Percentiles rank a stretch among this genome's conserved stretches.
Evolutionary conservation across 2,113 vertebrate genomes (phyloP).

Genomic region (Sturnus vulgaris): DNA sequence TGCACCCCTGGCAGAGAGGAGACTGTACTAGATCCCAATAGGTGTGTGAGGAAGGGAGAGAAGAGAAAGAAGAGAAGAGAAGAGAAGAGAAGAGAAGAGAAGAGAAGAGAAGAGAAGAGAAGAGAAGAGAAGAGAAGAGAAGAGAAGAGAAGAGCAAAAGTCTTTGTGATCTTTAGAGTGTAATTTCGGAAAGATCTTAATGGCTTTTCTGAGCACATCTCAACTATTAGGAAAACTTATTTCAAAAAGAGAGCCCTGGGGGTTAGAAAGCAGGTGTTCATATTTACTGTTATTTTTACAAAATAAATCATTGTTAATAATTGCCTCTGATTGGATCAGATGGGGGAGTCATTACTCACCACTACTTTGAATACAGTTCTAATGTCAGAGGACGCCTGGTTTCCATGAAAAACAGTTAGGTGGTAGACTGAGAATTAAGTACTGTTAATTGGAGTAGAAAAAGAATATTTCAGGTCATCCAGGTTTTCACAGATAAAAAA

Average conservation of each 20-base stretch:
- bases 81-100: neutral
- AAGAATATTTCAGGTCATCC: neutral
- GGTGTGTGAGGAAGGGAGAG: neutral
- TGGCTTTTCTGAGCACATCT: neutral
- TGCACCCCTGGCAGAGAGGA: neutral
- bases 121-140: no score
- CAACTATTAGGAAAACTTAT: neutral
- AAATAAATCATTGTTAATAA: neutral
- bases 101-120: neutral
- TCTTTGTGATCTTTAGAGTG: neutral
- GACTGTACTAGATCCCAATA: neutral
- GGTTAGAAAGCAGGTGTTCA: neutral
- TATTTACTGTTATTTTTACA: neutral
- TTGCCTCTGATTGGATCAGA: neutral
- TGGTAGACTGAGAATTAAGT: neutral
- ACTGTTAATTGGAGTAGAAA: neutral
- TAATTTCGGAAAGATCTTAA: neutral
- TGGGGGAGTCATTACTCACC: neutral
- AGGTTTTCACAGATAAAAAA: neutral
- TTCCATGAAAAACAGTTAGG: neutral
- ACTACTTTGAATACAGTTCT: neutral
- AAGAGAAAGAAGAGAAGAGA: neutral
- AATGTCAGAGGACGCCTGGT: neutral
- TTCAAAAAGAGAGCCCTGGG: neutral
- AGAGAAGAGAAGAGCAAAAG: neutral